Evolutionary conservation across 2,797 vertebrate genomes (phyloP), one percentile per base, ranked within the genome.

Genomic region (Pangasius mekongensis): DNA sequence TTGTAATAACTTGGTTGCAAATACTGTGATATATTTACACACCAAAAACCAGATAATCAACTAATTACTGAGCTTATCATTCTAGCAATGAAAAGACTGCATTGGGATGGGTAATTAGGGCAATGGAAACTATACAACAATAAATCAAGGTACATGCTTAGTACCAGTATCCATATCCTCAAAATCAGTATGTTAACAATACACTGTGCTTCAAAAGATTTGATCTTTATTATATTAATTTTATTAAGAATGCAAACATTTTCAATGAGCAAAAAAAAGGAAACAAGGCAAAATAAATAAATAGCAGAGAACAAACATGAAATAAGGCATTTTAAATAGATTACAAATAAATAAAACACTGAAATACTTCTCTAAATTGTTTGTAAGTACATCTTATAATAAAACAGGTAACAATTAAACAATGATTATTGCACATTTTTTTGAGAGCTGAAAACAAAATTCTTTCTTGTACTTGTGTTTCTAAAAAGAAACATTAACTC

Each of bases 131-230:
- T 43, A n/a, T 52, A 77, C 6, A 54, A 52, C 7, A 78, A 30
- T 8, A 52, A 78, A 80, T 58, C 49, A 80, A 80, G n/a, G 76
- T 22, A 80, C 52, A 33, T 80, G 49, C 13, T 78, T 76, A 49
- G 43, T n/a, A 49, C n/a, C 36, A 49, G 43, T n/a, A n/a, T 2
- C 39, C 10, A 60, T 24, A 60, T 81, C 11, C 11, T 82, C 3
- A 30, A 64, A 83, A 64, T 3, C 13, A 64, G 24, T n/a, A 27
- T 47, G 9, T 18, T 74, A 74, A 39, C 67, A 39, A 71, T 71
- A 9, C 33, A 36, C 33, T 71, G 66, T 36, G 18, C 33, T 71
- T 39, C 33, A 71, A 39, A 71, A 71, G 22, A 74, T 27, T 30
- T 30, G 5, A 30, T 33, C 43, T 30, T 30, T 9, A 13, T 77